Conservation (phyloP, 2,113 vertebrate genomes). For the Mus musculus region GRCm39 chr17:7938501-7939000, state of each 20-base stretch:
- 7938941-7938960: too few species aligned
- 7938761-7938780: background rate
- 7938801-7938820: background rate
- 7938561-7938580: background rate
- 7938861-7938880: background rate
- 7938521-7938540: background rate
- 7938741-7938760: background rate
- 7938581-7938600: background rate
- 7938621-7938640: background rate
- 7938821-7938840: background rate
- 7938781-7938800: background rate
- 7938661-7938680: background rate
- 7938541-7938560: background rate
- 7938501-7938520: background rate
- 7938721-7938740: background rate
- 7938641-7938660: background rate
- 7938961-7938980: background rate
- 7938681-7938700: background rate
- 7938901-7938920: background rate
- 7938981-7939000: background rate
- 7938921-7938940: too few species aligned
- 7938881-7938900: background rate
- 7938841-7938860: background rate
- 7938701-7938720: too few species aligned
- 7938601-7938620: background rate